Evolutionary conservation across 2,888 invertebrate species (phyloP), one percentile per base, ranked within the genome.

Genomic region (Mechanitis messenoides): DNA sequence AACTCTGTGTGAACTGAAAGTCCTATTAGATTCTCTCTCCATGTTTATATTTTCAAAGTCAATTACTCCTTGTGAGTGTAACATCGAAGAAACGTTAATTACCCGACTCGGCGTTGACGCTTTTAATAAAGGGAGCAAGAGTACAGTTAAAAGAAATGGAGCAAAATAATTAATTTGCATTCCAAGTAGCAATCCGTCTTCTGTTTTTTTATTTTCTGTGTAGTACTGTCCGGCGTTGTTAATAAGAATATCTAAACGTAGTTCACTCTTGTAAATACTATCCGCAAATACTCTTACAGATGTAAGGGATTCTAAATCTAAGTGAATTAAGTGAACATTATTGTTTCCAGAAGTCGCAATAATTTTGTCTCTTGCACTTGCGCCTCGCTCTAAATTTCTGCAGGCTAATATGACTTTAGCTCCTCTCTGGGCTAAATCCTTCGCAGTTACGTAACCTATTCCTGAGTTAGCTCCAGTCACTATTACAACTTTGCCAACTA

Each of bases 401-500:
- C 96, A 96, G 0, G 95, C 96, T 91, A 96, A 91, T 55, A 96
- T 94, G 6, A 96, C 90, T 60, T 92, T 91, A 0, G 95, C 96
- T 28, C 94, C 94, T 72, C 93, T 88, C 64, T 90, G 91, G 0
- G 94, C 94, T 55, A 95, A 73, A 72, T 94, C 92, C 67, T 89
- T 90, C 0, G 94, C 92, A 0, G 95, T 93, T 78, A 95, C 93
- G 72, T 92, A 93, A 42, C 95, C 96, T 72, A 95, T 94, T 7
- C 95, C 96, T 68, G 93, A 91, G 69, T 94, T 96, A 58, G 94
- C 95, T 42, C 96, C 97, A 35, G 96, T 97, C 53, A 97, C 92
- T 53, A 97, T 91, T 42, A 94, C 94, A 2, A 94, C 94, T 87
- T 96, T 96, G 6, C 95, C 95, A 56, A 93, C 89, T 60, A 71